Percentiles rank a stretch among this genome's conserved stretches.
Evolutionary conservation across 2,797 vertebrate species (phyloP).

Genomic region (Leptoclinus maculatus): DNA sequence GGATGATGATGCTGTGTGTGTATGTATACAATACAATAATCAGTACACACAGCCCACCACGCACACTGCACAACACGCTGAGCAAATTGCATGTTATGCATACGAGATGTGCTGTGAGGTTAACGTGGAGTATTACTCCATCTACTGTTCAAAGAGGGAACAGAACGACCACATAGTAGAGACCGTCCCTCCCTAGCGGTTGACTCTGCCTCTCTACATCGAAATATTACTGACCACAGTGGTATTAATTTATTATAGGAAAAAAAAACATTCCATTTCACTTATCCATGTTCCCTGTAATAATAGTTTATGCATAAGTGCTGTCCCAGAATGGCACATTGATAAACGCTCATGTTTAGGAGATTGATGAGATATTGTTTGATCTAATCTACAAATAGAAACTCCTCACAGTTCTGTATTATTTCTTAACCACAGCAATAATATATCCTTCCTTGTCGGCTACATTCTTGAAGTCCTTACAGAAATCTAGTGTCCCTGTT

Average conservation of each 20-base stretch:
- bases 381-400: background rate
- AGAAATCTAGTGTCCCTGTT: background rate
- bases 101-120: background rate
- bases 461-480: background rate
- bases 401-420: background rate
- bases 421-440: background rate
- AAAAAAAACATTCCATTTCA: background rate
- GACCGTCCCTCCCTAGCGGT: background rate
- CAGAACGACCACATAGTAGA: background rate
- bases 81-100: background rate
- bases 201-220: background rate
- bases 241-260: background rate
- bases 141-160: slow-evolving; percentile 57
- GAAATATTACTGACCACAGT: background rate
- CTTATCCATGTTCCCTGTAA: background rate
- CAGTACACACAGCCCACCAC: background rate
- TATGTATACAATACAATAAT: background rate
- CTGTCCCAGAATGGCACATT: background rate
- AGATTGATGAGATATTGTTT: background rate
- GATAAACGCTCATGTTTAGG: background rate
- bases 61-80: background rate
- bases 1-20: background rate
- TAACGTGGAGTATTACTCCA: slow-evolving; percentile 47
- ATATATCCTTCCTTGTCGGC: background rate
- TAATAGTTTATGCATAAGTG: background rate